Evolutionary conservation across 2,113 vertebrate genomes (phyloP).

Genomic region (Athene cunicularia): DNA sequence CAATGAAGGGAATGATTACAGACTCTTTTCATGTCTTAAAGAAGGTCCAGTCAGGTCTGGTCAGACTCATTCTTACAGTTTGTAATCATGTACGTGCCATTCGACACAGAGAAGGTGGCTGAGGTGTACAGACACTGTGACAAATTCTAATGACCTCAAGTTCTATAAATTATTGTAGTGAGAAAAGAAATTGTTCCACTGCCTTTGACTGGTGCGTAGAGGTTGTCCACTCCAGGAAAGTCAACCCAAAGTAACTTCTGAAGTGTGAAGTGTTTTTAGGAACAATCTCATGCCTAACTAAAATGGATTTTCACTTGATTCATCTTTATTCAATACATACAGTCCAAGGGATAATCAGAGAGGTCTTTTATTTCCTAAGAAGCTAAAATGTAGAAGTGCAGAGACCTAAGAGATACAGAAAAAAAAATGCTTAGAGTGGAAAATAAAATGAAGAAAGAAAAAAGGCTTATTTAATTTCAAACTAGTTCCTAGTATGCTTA

Average conservation of each 20-base stretch:
- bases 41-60: not conserved
- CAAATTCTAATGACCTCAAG: not conserved
- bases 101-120: not conserved
- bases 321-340: not conserved
- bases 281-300: not conserved
- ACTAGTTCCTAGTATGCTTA: not conserved
- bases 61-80: not conserved
- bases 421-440: not conserved
- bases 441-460: not conserved
- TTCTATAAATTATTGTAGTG: accelerated
- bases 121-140: not conserved
- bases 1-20: accelerated
- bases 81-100: accelerated
- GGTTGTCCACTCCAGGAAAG: not conserved
- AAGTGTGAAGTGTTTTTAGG: not conserved
- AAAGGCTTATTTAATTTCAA: not conserved
- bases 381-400: not conserved
- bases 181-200: not conserved
- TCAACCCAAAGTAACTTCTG: not conserved
- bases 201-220: accelerated
- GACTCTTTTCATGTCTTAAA: accelerated
- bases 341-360: not conserved
- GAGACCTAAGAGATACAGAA: not conserved
- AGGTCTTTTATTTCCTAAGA: not conserved
- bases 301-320: not conserved